Conservation (phyloP, 2,797 vertebrate genomes). For the Synaphobranchus kaupii region DNA sequence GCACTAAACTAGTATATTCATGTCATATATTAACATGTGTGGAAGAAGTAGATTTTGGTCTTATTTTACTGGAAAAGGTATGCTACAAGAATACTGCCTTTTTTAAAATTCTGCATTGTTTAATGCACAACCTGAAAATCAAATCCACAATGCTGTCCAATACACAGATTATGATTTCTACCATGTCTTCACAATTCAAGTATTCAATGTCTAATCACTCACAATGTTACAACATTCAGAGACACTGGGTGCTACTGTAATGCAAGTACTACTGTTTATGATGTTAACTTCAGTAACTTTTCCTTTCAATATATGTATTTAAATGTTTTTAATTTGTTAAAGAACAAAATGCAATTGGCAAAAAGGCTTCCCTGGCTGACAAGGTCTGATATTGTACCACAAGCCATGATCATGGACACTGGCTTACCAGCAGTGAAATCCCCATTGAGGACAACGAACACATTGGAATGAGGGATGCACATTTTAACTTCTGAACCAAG, state of each 20-base stretch:
- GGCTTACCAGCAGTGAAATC: conserved; percentile 93
- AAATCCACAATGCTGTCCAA: not conserved
- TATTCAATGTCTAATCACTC: not conserved
- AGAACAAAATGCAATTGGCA: too few relatives aligned
- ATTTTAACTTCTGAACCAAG: conserved; percentile 68
- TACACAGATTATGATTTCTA: not conserved
- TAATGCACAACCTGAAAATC: not conserved
- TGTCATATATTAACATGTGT: not conserved
- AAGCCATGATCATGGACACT: not conserved
- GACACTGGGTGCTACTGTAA: not conserved
- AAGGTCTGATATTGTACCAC: not conserved
- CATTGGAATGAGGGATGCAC: conserved; percentile 87
- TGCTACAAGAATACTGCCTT: not conserved
- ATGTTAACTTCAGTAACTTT: too few relatives aligned
- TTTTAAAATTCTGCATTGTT: not conserved
- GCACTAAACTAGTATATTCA: not conserved
- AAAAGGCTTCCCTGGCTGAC: not conserved
- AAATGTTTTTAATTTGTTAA: too few relatives aligned
- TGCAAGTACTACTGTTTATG: not conserved
- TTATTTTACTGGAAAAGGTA: not conserved
- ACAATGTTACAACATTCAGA: not conserved
- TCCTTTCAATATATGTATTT: too few relatives aligned
- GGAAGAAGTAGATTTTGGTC: not conserved
- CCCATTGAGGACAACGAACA: conserved; percentile 91
- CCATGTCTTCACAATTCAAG: not conserved